These are phyloP conservation scores for Actinernus sp. DNA, from an alignment of 92 coral and sea anemone species.

Conservation along the genomic window DNA sequence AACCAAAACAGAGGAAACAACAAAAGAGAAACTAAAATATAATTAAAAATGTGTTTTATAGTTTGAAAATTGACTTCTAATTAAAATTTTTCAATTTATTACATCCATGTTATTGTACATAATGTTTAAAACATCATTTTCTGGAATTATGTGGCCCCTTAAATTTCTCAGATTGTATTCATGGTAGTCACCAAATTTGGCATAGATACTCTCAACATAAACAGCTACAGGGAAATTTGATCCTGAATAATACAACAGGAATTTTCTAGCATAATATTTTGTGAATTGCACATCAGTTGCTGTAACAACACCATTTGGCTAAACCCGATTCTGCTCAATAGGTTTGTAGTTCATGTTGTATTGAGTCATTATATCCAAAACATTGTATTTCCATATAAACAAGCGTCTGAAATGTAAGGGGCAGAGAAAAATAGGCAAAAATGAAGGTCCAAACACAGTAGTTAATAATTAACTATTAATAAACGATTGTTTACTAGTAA, in stretches of 20 bases:
- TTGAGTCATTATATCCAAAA: constrained; percentile 43
- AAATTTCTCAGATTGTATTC: not conserved
- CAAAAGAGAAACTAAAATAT: not conserved
- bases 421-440: too few relatives aligned
- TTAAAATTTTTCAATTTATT: constrained; percentile 1
- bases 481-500: too few relatives aligned
- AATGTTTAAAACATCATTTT: constrained; percentile 28
- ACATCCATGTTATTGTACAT: constrained; percentile 6
- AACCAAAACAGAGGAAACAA: constrained; percentile 8
- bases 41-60: constrained; percentile 6
- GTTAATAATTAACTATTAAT: too few relatives aligned
- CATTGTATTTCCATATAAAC: too few relatives aligned
- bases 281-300: constrained; percentile 9
- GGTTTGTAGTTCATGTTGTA: constrained; percentile 39
- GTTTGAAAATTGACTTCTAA: constrained; percentile 10
- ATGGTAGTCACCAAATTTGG: constrained; percentile 26
- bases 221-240: constrained; percentile 3
- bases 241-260: constrained; percentile 15
- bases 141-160: constrained; percentile 15
- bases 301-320: constrained; percentile 31
- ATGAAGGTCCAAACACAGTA: too few relatives aligned
- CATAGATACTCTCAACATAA: constrained; percentile 9
- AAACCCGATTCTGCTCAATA: constrained; percentile 46
- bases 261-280: not conserved
- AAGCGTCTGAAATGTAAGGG: too few relatives aligned